These are phyloP conservation scores for Metopia argyrocephala DNA, from an alignment of 2,888 invertebrate species.

Conservation along the genomic window DNA sequence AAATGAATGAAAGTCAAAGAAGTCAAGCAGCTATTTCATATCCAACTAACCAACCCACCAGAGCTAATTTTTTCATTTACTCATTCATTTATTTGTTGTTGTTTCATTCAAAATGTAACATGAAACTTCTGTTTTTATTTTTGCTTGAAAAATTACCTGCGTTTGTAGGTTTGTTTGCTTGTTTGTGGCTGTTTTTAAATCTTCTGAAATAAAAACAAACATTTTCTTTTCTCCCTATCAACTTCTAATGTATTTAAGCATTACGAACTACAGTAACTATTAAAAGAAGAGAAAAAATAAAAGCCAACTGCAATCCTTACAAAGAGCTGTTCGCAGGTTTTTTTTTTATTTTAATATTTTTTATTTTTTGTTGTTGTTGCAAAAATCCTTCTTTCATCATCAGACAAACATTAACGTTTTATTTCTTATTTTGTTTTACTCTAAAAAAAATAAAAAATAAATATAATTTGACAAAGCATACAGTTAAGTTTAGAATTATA, in stretches of 20 bases:
- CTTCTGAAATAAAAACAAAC: no score
- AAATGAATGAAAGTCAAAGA: slow-evolving; percentile 38
- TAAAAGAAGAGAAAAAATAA: not conserved
- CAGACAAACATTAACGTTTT: slow-evolving; percentile 50
- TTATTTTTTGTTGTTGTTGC: not conserved
- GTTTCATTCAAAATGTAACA: not conserved
- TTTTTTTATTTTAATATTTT: not conserved
- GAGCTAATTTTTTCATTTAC: no score
- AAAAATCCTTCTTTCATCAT: slow-evolving; percentile 29
- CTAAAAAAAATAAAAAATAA: not conserved
- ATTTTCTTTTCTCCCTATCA: slow-evolving; percentile 29
- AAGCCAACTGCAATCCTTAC: slow-evolving; percentile 10
- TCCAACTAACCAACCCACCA: slow-evolving; percentile 20
- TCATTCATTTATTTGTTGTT: not conserved
- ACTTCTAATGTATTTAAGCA: slow-evolving; percentile 53
- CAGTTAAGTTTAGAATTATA: not conserved
- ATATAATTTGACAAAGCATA: not conserved
- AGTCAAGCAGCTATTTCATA: no score
- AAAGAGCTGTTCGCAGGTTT: slow-evolving; percentile 20
- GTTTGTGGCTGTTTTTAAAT: not conserved
- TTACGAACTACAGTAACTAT: slow-evolving; percentile 13
- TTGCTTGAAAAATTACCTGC: not conserved
- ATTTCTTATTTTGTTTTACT: slow-evolving; percentile 1
- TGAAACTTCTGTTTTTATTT: not conserved
- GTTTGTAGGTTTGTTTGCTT: not conserved